phyloP scores from a whole-genome alignment of 2,113 vertebrate genomes.

The Lamprotornis superbus region DNA sequence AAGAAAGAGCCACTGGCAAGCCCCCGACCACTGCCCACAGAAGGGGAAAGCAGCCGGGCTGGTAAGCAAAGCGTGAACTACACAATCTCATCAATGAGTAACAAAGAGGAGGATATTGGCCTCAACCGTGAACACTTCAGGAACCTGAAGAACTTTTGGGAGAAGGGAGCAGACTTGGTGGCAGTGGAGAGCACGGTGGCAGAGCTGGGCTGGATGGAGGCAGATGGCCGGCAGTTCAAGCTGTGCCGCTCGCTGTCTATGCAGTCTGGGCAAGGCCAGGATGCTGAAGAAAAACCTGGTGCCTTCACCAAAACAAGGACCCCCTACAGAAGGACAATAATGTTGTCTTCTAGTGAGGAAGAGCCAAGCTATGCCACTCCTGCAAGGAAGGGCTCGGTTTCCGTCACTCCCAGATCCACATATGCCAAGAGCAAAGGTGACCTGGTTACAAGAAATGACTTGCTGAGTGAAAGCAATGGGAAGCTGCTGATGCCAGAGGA shows the following conservation, averaged over 20 bases:
- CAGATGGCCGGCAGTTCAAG: background rate
- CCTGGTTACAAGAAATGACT: background rate
- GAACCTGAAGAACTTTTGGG: slow-evolving; percentile 71
- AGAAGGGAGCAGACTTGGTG: slow-evolving; percentile 53
- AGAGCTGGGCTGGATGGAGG: background rate
- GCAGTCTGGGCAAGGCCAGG: slow-evolving; percentile 13
- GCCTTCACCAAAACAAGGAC: background rate
- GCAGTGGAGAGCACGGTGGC: background rate
- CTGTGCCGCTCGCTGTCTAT: background rate
- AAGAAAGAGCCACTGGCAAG: background rate
- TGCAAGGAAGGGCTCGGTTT: slow-evolving; percentile 3
- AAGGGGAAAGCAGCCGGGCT: background rate
- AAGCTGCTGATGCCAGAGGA: slow-evolving; percentile 2
- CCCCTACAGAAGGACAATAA: slow-evolving; percentile 46
- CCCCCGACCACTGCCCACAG: background rate
- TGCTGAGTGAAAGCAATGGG: background rate
- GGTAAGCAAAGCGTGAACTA: slow-evolving; percentile 2
- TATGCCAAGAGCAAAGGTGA: slow-evolving; percentile 6
- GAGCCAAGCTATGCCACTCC: slow-evolving; percentile 26
- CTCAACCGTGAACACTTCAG: slow-evolving; percentile 55
- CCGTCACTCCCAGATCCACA: background rate
- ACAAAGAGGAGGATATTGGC: slow-evolving; percentile 51
- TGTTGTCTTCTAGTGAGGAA: slow-evolving; percentile 65
- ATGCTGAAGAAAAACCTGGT: background rate
- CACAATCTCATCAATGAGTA: slow-evolving; percentile 39